Evolutionary conservation across 2,888 invertebrate genomes (phyloP), one percentile per base, ranked within the genome.

Genomic region (Teinopalpus imperialis): DNA sequence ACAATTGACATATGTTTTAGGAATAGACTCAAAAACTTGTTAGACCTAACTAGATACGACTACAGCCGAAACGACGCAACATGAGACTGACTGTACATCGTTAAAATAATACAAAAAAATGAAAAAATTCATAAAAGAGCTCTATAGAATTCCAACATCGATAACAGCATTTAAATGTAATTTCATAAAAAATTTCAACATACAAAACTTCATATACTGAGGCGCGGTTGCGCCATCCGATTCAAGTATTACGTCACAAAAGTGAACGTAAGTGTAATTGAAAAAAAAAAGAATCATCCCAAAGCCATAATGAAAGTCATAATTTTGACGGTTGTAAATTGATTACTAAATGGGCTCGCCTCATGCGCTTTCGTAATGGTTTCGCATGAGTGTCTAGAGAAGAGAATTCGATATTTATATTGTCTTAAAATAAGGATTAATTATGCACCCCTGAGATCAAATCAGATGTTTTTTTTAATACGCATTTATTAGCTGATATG

Each of bases 191-290:
- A 1, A 34, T 34, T 34, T 34, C 6, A 20, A 21, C 3, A 3
- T 9, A 6, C 7, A 16, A 9, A 20, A 16, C 16, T 16, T 7
- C 12, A 21, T 8, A n/a, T n/a, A n/a, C n/a, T 8, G 8, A 2
- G 24, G 3, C 6, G 3, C 7, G 1, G 20, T 34, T 34, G 32
- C 21, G 8, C 18, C 13, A 20, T 6, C 14, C 13, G 21, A 9
- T 18, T 18, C 20, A 16, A 32, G 2, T 7, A 20, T 34, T 34
- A 7, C 32, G 18, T 3, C 20, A 34, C 21, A n/a, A 34, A 34
- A 34, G 32, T 34, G 32, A 34, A 34, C 21, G 32, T n/a, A n/a
- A n/a, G n/a, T 34, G 32, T 10, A 34, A n/a, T 34, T 34, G 21
- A 34, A 34, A 39, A 21, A 5, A 6, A 23, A 35, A 29, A 10